Evolutionary conservation across 2,797 vertebrate genomes (phyloP).

Genomic region (Urosaurus nigricauda): DNA sequence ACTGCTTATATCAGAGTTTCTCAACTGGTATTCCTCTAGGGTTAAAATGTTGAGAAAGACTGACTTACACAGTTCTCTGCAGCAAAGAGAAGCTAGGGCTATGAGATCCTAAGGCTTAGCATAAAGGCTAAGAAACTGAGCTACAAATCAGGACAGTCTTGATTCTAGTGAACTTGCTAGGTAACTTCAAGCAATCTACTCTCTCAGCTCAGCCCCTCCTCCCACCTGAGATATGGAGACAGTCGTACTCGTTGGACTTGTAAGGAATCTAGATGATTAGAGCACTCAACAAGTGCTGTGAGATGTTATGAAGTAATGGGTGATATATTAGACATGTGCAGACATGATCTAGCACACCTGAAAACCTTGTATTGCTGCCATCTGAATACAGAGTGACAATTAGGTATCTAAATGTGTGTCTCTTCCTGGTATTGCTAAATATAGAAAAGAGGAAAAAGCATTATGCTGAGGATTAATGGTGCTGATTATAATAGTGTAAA

Average conservation of each 20-base stretch:
- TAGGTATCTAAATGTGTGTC: background rate
- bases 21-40: too few species aligned
- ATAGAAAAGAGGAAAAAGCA: background rate
- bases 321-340: background rate
- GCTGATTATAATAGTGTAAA: background rate
- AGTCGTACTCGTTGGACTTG: background rate
- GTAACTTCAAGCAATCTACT: too few species aligned
- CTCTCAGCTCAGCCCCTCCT: background rate
- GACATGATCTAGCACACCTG: background rate
- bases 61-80: too few species aligned
- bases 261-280: background rate
- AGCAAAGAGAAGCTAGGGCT: background rate
- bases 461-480: background rate
- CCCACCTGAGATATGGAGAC: background rate
- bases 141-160: background rate
- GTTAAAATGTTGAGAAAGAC: too few species aligned
- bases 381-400: background rate
- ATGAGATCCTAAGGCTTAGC: background rate
- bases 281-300: background rate
- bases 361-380: background rate
- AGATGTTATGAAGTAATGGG: background rate
- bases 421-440: background rate
- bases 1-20: too few species aligned
- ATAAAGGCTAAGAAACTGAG: background rate
- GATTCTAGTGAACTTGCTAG: background rate